Percentiles rank a stretch among this genome's conserved stretches.
phyloP scores from a whole-genome alignment of 1,140 invertebrate species.

The Littorina saxatilis region DNA sequence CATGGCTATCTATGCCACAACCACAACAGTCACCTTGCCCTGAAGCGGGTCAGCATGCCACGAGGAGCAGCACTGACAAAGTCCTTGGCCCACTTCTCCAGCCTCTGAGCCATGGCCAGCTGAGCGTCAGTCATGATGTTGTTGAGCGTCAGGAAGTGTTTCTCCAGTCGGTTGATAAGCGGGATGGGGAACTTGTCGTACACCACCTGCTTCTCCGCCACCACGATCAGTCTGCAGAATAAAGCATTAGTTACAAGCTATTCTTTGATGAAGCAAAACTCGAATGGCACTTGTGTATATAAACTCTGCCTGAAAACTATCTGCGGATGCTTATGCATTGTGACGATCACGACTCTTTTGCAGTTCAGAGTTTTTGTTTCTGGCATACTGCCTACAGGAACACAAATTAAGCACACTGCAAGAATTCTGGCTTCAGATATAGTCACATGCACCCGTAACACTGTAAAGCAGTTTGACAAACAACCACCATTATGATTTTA shows the following conservation, averaged over 20 bases:
- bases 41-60: constrained; percentile 2
- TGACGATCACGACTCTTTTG: too few relatives aligned
- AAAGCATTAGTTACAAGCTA: too few relatives aligned
- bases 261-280: too few relatives aligned
- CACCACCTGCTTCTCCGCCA: constrained; percentile 70
- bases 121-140: constrained; percentile 62
- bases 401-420: too few relatives aligned
- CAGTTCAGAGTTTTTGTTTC: too few relatives aligned
- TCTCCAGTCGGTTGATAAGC: constrained; percentile 71
- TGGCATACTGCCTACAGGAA: too few relatives aligned
- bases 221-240: constrained; percentile 64
- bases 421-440: too few relatives aligned
- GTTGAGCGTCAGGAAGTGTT: constrained; percentile 67
- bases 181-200: constrained; percentile 71
- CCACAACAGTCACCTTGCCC: not conserved
- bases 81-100: constrained; percentile 61
- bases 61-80: constrained; percentile 42
- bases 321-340: not conserved
- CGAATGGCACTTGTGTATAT: not conserved
- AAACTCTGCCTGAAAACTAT: not conserved
- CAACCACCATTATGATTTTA: too few relatives aligned
- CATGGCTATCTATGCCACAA: too few relatives aligned
- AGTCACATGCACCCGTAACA: too few relatives aligned
- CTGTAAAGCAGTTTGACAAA: too few relatives aligned
- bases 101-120: constrained; percentile 45